Evolutionary conservation across 2,113 vertebrate species (phyloP).

Genomic region (Burhinus oedicnemus): DNA sequence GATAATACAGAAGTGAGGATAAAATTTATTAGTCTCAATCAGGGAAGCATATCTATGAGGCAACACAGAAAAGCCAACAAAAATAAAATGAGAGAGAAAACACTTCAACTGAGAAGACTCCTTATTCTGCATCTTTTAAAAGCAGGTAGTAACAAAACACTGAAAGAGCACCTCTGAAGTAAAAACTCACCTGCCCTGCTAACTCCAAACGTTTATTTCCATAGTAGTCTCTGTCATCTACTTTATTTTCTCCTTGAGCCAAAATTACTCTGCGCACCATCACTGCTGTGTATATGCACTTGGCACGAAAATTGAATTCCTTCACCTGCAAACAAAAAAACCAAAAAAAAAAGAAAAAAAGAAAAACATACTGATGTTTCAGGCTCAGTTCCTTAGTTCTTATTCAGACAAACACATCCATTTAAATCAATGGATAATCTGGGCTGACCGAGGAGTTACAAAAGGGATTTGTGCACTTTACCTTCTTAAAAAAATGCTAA

Average conservation of each 20-base stretch:
- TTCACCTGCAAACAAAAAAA: conserved; percentile 84
- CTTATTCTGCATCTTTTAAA: neutral
- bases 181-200: conserved; percentile 89
- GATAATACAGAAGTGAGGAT: neutral
- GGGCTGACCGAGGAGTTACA: neutral
- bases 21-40: neutral
- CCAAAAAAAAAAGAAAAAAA: neutral
- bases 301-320: conserved; percentile 97
- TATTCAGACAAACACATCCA: neutral
- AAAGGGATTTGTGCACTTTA: neutral
- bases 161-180: neutral
- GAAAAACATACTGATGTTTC: neutral
- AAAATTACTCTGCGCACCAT: conserved; percentile 98
- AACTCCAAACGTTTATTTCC: conserved; percentile 97
- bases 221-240: conserved; percentile 98
- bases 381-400: neutral
- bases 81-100: neutral
- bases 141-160: neutral
- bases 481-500: neutral
- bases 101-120: neutral
- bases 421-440: neutral
- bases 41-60: neutral
- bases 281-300: conserved; percentile 96
- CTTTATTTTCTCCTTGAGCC: conserved; percentile 96
- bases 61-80: neutral